Conservation (phyloP, 2,113 vertebrate species). For the Osmerus eperlanus region DNA sequence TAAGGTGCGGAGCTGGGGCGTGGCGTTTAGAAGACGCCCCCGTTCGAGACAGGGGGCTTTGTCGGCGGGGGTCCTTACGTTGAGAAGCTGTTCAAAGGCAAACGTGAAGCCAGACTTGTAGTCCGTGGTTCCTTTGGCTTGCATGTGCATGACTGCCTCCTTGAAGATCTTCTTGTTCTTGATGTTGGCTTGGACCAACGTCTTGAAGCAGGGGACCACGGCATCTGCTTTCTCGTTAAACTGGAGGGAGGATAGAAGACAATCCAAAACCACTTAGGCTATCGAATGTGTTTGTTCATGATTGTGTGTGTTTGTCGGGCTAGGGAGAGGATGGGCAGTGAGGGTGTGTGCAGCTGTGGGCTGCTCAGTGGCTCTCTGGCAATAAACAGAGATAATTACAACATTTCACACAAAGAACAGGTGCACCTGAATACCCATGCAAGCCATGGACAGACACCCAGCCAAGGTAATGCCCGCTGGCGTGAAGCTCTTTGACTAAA, state of each 20-base stretch:
- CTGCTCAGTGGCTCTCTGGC: constrained; percentile 55
- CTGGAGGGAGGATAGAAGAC: constrained; percentile 59
- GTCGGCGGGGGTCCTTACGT: constrained; percentile 77
- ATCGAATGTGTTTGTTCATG: not conserved
- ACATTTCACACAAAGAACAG: constrained; percentile 67
- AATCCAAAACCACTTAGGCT: not conserved
- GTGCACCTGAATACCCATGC: constrained; percentile 58
- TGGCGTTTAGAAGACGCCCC: not conserved
- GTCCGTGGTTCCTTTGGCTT: constrained; percentile 94
- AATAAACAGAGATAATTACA: constrained; percentile 66
- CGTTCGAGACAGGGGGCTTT: not conserved
- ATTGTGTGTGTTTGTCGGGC: not conserved
- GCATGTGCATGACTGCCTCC: constrained; percentile 89
- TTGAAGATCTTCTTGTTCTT: constrained; percentile 99
- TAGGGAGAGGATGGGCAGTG: constrained; percentile 18
- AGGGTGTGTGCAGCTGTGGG: constrained; percentile 57
- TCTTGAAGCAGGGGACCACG: constrained; percentile 92
- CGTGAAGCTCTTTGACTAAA: constrained; percentile 63
- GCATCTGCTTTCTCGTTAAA: constrained; percentile 95
- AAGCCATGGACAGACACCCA: constrained; percentile 50
- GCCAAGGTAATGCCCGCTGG: constrained; percentile 65
- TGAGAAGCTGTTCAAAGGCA: constrained; percentile 96
- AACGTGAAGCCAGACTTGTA: constrained; percentile 99
- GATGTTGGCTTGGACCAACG: constrained; percentile 94
- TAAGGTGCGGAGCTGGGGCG: not conserved